phyloP scores from a whole-genome alignment of 2,888 invertebrate genomes.

The Chirona hameri region DNA sequence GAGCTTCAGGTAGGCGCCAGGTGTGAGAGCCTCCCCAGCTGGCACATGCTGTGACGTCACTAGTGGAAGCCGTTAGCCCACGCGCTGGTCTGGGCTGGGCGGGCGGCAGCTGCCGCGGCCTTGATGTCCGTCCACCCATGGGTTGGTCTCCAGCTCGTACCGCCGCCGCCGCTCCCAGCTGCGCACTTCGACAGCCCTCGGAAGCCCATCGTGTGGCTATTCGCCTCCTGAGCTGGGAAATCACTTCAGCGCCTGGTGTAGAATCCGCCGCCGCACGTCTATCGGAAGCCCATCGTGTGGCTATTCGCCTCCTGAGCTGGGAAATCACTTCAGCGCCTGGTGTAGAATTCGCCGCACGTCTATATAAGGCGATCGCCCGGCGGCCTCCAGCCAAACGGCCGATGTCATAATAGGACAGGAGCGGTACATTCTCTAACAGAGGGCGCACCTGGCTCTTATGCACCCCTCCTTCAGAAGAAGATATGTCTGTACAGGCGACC shows the following conservation, averaged over 20 bases:
- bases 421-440: background rate
- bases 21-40: background rate
- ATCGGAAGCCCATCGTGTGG: no score
- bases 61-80: background rate
- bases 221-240: no score
- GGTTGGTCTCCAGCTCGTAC: background rate
- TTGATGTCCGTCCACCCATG: background rate
- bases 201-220: no score
- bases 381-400: background rate
- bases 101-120: background rate
- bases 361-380: background rate
- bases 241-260: no score
- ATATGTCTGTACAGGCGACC: no score
- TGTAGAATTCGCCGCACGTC: background rate
- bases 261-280: background rate
- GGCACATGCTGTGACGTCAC: conserved; percentile 6
- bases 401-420: background rate
- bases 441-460: background rate
- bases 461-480: background rate
- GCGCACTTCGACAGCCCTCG: background rate
- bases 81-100: background rate
- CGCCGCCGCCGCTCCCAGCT: background rate
- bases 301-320: no score
- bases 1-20: background rate
- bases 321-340: background rate